Evolutionary conservation across 30 jellyfish, hydroid and myxozoan species (phyloP).

Genomic region (Cassiopea andromeda): DNA sequence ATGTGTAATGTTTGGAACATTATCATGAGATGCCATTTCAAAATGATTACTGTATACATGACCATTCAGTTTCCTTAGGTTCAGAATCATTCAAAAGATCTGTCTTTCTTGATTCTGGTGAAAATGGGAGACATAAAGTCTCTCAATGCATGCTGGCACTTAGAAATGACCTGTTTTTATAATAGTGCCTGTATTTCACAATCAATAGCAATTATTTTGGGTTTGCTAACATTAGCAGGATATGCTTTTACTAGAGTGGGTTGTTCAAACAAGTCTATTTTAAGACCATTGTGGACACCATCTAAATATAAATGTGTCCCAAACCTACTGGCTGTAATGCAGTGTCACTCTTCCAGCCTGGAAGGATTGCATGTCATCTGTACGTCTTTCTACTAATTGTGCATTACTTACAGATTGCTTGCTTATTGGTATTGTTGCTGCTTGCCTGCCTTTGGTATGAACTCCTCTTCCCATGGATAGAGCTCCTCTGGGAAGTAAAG

Average conservation of each 20-base stretch:
- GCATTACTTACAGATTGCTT: constrained; percentile 16
- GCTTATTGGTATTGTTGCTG: constrained; percentile 10
- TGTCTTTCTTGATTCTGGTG: constrained; percentile 46
- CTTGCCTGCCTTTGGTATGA: constrained; percentile 26
- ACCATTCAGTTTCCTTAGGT: constrained; percentile 19
- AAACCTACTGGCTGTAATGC: neutral
- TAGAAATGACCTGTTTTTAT: constrained; percentile 7
- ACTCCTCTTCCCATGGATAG: constrained; percentile 27
- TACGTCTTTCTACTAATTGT: neutral
- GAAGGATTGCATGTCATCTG: neutral
- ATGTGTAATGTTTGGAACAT: constrained; percentile 26
- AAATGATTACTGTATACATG: constrained; percentile 33
- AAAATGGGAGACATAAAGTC: constrained; percentile 51
- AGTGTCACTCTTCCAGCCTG: constrained; percentile 13
- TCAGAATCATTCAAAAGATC: constrained; percentile 56
- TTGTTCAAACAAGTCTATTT: constrained; percentile 17
- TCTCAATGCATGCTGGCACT: constrained; percentile 2
- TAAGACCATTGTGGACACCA: constrained; percentile 22
- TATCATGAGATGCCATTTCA: constrained; percentile 54
- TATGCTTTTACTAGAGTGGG: too few species aligned
- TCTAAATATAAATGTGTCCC: constrained; percentile 18
- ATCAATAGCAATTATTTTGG: too few species aligned
- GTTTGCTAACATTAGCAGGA: too few species aligned
- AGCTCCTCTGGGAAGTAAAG: constrained; percentile 51
- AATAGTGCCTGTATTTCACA: constrained; percentile 7